phyloP scores from a whole-genome alignment of 2,797 vertebrate genomes.

The Epinephelus awoara region DNA sequence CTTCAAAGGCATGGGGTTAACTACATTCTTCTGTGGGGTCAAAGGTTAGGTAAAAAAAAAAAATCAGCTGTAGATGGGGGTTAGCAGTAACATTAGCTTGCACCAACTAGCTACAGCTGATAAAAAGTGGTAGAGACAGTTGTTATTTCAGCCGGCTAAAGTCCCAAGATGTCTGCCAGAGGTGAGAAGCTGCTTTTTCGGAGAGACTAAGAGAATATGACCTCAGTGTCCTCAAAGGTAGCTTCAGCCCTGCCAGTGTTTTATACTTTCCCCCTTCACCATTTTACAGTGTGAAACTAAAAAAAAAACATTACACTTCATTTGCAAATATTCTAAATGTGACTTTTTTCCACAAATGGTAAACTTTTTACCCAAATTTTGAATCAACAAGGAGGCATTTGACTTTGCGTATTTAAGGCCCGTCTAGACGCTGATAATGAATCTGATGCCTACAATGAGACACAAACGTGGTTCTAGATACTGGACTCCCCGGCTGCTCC shows the following conservation, averaged over 20 bases:
- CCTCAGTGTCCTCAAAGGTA: background rate
- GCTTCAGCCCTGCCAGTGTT: background rate
- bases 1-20: background rate
- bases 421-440: background rate
- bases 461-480: conserved; percentile 56
- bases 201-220: background rate
- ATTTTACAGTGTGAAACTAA: conserved; percentile 17
- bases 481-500: conserved; percentile 50
- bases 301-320: background rate
- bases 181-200: background rate
- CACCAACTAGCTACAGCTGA: background rate
- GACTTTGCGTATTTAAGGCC: background rate
- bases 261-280: background rate
- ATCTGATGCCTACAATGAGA: background rate
- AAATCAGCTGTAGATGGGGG: background rate
- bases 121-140: background rate
- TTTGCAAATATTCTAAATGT: background rate
- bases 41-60: background rate
- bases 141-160: background rate
- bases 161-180: background rate
- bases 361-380: background rate
- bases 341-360: conserved; percentile 15
- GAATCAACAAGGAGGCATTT: background rate
- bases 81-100: background rate
- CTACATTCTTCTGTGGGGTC: background rate